Evolutionary conservation across 2,113 vertebrate genomes (phyloP), one percentile per base, ranked within the genome.

Genomic region (Seriola aureovittata): DNA sequence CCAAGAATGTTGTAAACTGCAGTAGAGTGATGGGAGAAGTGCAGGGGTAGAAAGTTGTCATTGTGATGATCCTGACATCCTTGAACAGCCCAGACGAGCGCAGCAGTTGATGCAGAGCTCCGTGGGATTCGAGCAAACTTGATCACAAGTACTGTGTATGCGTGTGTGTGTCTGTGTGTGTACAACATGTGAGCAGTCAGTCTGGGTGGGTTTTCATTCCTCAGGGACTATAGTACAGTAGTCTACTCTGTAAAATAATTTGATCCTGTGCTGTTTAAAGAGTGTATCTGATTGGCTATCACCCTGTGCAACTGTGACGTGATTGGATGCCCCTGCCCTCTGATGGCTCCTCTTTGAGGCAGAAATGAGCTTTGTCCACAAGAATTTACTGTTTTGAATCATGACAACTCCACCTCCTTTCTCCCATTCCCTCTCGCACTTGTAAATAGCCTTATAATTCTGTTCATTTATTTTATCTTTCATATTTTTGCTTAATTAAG

Each of bases 11-110:
- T 32, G 58, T 29, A 29, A 29, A 29, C 29, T 29, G 29, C 29
- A 57, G 42, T 8, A 25, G 57, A 55, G 36, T 48, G 7, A 34
- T n/a, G 16, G 44, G 38, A 57, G 46, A 71, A 40, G 67, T 40
- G 59, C 52, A 59, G 69, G 23, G 36, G 23, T 81, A 58, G 71
- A 76, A 81, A 81, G 63, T 17, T 29, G 42, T 85, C 84, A 36
- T 85, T 82, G 75, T 69, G 55, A 89, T 67, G 83, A 91, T 94
- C 93, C 92, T 95, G 92, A 91, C 83, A 82, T 89, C 89, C 94
- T 94, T 95, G 94, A 94, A 95, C 69, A 71, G 66, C 88, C 87
- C 84, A 62, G 74, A 67, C 78, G 92, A 87, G 90, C 48, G 9
- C 74, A 46, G 85, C 64, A 25, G 68, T 73, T 75, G 29, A 74